Evolutionary conservation across 2,797 vertebrate genomes (phyloP), one percentile per base, ranked within the genome.

Genomic region (Pipistrellus pipistrellus): DNA sequence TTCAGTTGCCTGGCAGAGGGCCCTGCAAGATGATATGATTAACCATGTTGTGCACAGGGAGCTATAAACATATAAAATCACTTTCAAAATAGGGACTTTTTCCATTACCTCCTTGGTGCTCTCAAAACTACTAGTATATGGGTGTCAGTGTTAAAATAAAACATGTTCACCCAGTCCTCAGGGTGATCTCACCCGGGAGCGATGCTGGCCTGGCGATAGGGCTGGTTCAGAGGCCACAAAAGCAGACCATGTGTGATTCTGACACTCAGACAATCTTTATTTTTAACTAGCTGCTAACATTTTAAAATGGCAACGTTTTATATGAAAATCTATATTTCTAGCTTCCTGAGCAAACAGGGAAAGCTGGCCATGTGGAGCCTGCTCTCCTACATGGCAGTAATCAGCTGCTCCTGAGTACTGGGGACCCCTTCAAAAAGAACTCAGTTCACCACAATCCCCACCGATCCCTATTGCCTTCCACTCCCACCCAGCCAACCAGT

Each of bases 241-340:
- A 1, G 8, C 0, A 1, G 69, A 32, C 38, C 18, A 6, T 13
- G 25, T 53, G 30, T 62, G 35, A 51, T 15, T 2, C 9, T 8
- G 23, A 72, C 1, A 0, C 78, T 75, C 23, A 44, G 62, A 48
- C 6, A 25, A 5, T 25, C 38, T 92, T 73, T 44, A 76, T 86
- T 44, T 73, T 32, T 4, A 73, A 84, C 32, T 53, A 62, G 30
- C 51, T 55, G 73, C 73, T 38, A 64, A 11, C 51, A 76, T 32
- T 81, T 68, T 48, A 44, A 88, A 76, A 48, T 32, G 18, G 21
- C 25, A 41, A 20, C 10, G 12, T 57, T 83, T 64, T 41, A 2
- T n/a, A 32, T 44, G 59, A 69, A 64, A 91, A 48, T 69, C 35
- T n/a, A 4, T 41, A 53, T 32, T 53, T 38, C 51, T 3, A 46